Evolutionary conservation across 2,888 invertebrate species (phyloP).

Genomic region (Agrotis clavis): DNA sequence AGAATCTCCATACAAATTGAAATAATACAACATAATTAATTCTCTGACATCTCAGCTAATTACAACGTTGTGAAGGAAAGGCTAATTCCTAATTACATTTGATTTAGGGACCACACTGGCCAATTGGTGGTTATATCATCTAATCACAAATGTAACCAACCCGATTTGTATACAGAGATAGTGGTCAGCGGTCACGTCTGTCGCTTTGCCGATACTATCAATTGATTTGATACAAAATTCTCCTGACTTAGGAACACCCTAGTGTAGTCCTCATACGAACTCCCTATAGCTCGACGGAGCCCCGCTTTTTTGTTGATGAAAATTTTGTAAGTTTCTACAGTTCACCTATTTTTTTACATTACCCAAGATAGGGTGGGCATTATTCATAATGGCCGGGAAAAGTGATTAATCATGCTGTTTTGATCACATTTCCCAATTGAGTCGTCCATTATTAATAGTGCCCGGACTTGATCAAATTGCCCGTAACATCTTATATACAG

Average conservation of each 20-base stretch:
- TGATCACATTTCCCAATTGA: no score
- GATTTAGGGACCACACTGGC: constrained; percentile 38
- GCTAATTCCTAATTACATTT: constrained; percentile 39
- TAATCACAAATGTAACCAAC: constrained; percentile 43
- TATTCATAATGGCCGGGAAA: no score
- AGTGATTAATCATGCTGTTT: no score
- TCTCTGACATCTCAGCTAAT: background rate
- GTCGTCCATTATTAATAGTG: no score
- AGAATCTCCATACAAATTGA: background rate
- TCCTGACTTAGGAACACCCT: background rate
- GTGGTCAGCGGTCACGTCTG: constrained; percentile 29
- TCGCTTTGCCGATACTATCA: constrained; percentile 3
- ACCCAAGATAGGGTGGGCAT: no score
- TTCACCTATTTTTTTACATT: no score
- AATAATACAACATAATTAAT: background rate
- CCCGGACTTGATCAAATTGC: no score
- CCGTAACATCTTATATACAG: no score
- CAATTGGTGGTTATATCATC: constrained; percentile 49
- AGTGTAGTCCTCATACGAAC: background rate
- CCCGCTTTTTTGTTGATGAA: no score
- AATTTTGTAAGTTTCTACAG: no score
- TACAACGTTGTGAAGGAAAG: constrained; percentile 15
- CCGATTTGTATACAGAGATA: constrained; percentile 44
- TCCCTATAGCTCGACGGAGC: no score
- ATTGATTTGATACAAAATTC: constrained; percentile 16